Evolutionary conservation across 1,140 invertebrate genomes (phyloP).

Genomic region (Hesperophylax magnus): DNA sequence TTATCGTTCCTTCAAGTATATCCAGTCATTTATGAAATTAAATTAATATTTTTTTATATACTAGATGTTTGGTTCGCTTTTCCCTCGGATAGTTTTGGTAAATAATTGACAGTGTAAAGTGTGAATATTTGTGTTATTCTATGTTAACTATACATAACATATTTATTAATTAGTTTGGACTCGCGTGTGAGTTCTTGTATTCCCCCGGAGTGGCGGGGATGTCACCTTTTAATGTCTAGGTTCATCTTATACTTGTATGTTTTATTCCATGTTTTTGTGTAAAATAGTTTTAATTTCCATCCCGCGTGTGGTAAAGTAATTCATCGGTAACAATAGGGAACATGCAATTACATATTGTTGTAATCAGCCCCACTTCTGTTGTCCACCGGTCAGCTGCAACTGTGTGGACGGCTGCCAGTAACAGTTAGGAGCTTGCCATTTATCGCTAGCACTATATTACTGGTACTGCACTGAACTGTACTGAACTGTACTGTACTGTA

Average conservation of each 20-base stretch:
- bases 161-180: constrained; percentile 25
- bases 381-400: too few relatives aligned
- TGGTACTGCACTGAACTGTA: too few relatives aligned
- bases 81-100: not conserved
- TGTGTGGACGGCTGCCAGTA: too few relatives aligned
- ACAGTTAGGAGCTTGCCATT: too few relatives aligned
- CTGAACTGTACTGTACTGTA: too few relatives aligned
- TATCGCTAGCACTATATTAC: too few relatives aligned
- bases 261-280: constrained; percentile 37
- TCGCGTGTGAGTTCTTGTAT: not conserved
- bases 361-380: too few relatives aligned
- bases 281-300: constrained; percentile 18
- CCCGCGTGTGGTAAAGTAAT: constrained; percentile 13
- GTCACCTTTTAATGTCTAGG: constrained; percentile 23
- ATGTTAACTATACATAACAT: constrained; percentile 35
- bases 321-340: too few relatives aligned
- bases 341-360: too few relatives aligned
- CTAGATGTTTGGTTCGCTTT: not conserved
- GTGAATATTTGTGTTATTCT: constrained; percentile 33
- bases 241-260: constrained; percentile 30
- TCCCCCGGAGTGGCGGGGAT: not conserved
- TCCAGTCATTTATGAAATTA: constrained; percentile 30
- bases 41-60: constrained; percentile 23
- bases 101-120: constrained; percentile 21
- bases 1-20: constrained; percentile 23